These are phyloP conservation scores for Ennomos quercinarius DNA, from an alignment of 2,888 invertebrate species.

Conservation along the genomic window DNA sequence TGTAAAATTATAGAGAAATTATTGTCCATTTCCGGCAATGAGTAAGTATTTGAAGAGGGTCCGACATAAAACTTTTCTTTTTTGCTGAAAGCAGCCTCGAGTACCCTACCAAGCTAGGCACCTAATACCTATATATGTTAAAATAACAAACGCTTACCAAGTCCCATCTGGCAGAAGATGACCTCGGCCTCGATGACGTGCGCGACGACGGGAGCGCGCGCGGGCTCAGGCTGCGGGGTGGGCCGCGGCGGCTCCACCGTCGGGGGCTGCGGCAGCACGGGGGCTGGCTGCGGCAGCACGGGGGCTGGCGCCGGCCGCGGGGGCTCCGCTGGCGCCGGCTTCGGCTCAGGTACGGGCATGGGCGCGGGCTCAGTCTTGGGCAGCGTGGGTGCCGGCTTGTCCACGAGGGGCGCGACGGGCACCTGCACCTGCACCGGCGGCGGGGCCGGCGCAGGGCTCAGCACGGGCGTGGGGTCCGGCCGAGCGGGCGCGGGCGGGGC, in stretches of 20 bases:
- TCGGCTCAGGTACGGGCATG: slow-evolving; percentile 42
- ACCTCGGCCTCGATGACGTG: slow-evolving; percentile 88
- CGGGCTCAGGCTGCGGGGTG: slow-evolving; percentile 51
- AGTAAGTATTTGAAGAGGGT: no score
- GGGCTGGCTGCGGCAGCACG: slow-evolving; percentile 50
- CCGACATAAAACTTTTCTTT: no score
- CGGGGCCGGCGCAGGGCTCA: slow-evolving; percentile 60
- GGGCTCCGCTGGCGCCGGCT: slow-evolving; percentile 38
- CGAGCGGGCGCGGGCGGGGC: slow-evolving; percentile 47
- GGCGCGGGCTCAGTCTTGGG: slow-evolving; percentile 44
- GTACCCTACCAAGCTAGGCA: no score
- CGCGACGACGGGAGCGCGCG: slow-evolving; percentile 66
- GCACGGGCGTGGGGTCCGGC: slow-evolving; percentile 49
- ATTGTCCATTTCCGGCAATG: no score
- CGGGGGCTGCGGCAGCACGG: slow-evolving; percentile 54
- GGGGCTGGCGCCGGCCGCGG: slow-evolving; percentile 52
- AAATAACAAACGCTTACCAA: slow-evolving; percentile 81
- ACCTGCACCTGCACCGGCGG: slow-evolving; percentile 31
- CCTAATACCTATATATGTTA: not conserved
- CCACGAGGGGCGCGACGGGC: slow-evolving; percentile 29
- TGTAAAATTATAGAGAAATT: no score
- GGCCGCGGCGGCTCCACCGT: slow-evolving; percentile 42
- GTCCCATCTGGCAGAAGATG: slow-evolving; percentile 89
- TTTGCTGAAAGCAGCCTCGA: no score
- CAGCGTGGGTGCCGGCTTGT: slow-evolving; percentile 47